phyloP scores from a whole-genome alignment of 2,888 invertebrate species.

The Platynereis dumerilii region DNA sequence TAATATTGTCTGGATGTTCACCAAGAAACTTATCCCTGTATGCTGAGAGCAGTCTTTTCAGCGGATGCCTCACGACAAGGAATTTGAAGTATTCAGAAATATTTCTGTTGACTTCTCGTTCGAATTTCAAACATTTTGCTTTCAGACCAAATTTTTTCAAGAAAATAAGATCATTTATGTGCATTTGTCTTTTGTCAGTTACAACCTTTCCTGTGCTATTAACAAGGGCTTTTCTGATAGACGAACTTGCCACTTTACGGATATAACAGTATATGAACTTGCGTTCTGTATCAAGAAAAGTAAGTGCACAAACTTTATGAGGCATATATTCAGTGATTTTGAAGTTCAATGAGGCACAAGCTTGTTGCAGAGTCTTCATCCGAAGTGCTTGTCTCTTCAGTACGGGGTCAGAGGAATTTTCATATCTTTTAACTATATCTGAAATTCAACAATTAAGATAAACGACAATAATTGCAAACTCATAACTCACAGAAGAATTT shows the following conservation, averaged over 20 bases:
- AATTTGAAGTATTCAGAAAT: background rate
- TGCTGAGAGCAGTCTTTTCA: background rate
- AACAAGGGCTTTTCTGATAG: background rate
- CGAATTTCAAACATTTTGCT: background rate
- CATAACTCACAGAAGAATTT: too few species aligned
- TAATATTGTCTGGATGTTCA: background rate
- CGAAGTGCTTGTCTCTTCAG: too few species aligned
- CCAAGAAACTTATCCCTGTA: constrained; percentile 1
- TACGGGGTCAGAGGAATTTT: too few species aligned
- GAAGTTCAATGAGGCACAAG: too few species aligned
- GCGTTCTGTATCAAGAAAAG: too few species aligned
- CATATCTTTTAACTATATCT: too few species aligned
- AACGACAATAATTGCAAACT: too few species aligned
- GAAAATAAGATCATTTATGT: background rate
- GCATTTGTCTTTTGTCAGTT: background rate
- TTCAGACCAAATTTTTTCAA: background rate
- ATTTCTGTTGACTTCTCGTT: background rate
- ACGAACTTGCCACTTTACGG: background rate
- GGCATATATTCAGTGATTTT: too few species aligned
- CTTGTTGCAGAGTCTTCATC: too few species aligned
- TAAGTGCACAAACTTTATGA: too few species aligned
- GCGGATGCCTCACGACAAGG: background rate
- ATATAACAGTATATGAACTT: background rate
- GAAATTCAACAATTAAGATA: too few species aligned
- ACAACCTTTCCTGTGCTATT: background rate